A percentile compares a stretch with the other conserved stretches of the same genome.
Conservation (phyloP, 1,140 invertebrate genomes). For the Calephelis nemesis region DNA sequence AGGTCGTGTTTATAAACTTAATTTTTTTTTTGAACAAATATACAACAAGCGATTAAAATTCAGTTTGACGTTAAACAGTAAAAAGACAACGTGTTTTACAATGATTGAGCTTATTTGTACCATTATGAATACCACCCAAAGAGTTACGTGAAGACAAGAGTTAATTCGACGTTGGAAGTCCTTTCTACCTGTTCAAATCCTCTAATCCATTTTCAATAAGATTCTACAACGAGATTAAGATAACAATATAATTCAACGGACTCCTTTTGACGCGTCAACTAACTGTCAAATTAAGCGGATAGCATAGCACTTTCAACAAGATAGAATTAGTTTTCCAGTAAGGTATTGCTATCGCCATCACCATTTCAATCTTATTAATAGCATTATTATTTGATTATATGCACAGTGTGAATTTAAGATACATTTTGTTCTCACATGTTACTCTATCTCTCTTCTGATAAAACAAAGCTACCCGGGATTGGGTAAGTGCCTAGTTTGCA, state of each 20-base stretch:
- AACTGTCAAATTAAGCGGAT: conserved; percentile 44
- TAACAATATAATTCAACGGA: conserved; percentile 44
- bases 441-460: too few species aligned
- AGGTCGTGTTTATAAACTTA: too few species aligned
- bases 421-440: too few species aligned
- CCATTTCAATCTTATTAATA: too few species aligned
- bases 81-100: neutral
- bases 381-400: too few species aligned
- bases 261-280: conserved; percentile 51
- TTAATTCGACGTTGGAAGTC: conserved; percentile 46
- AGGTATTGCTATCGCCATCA: neutral
- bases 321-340: neutral
- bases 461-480: too few species aligned
- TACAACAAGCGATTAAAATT: too few species aligned
- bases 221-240: conserved; percentile 41
- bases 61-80: too few species aligned
- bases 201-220: conserved; percentile 51
- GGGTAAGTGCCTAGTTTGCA: too few species aligned
- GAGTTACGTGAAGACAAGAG: conserved; percentile 16
- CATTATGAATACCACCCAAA: conserved; percentile 18
- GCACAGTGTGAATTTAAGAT: too few species aligned
- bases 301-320: neutral
- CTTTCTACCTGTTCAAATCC: conserved; percentile 52
- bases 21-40: too few species aligned
- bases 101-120: neutral